Conservation (phyloP, 2,797 vertebrate genomes). For the Synaphobranchus kaupii region DNA sequence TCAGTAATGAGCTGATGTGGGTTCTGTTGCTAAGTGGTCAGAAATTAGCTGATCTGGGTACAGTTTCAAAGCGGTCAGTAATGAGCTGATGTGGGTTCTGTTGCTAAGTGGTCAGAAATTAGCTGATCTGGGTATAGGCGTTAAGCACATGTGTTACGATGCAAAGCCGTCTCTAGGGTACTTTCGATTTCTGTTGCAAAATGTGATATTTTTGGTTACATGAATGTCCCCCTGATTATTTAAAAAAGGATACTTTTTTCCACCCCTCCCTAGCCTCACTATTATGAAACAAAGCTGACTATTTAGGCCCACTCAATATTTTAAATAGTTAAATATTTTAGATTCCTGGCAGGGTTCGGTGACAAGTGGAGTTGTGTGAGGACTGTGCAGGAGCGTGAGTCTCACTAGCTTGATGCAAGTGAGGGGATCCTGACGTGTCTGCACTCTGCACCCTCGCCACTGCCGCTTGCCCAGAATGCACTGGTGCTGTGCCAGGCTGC, state of each 20-base stretch:
- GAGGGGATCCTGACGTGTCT: background rate
- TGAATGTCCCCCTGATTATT: background rate
- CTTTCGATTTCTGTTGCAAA: background rate
- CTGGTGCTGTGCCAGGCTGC: background rate
- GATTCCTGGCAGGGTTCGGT: background rate
- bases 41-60: background rate
- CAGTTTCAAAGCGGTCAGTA: background rate
- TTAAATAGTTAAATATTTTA: background rate
- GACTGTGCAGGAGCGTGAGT: background rate
- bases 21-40: background rate
- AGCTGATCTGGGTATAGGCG: background rate
- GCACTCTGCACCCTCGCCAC: background rate
- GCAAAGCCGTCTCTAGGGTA: background rate
- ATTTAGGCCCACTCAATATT: constrained; percentile 1
- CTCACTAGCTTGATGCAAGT: background rate
- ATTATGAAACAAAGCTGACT: background rate
- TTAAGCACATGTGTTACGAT: background rate
- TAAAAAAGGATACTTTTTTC: background rate
- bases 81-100: background rate
- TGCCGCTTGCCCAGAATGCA: background rate
- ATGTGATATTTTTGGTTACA: background rate
- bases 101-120: background rate
- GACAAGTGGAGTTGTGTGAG: background rate
- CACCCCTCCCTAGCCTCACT: background rate
- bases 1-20: background rate